These are phyloP conservation scores for Macrophya annulata DNA, from an alignment of 2,888 invertebrate genomes.

Conservation along the genomic window DNA sequence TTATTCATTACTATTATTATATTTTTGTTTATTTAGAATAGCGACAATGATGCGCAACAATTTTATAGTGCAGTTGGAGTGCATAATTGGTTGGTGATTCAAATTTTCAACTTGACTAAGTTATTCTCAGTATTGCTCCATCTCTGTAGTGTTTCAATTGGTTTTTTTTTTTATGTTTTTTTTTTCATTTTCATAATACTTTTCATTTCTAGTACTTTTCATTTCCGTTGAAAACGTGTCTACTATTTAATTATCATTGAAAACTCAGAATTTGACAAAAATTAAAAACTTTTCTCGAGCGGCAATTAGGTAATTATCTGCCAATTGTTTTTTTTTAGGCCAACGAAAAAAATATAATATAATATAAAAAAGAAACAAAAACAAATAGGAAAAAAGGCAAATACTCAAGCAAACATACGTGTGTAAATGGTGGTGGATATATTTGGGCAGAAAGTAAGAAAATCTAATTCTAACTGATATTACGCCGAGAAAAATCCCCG, in stretches of 20 bases:
- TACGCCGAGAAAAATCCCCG: conserved; percentile 65
- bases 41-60: not conserved
- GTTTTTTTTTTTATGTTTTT: not conserved
- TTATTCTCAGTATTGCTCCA: not conserved
- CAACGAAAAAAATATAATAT: conserved; percentile 9
- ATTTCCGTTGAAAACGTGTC: not conserved
- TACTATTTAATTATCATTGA: conserved; percentile 18
- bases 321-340: conserved; percentile 26
- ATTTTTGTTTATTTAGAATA: not conserved
- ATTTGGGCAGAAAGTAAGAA: conserved; percentile 60
- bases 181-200: not conserved
- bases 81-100: not conserved
- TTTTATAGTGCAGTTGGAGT: not conserved
- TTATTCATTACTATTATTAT: not conserved
- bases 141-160: not conserved
- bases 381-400: conserved; percentile 3
- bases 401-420: conserved; percentile 47
- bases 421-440: conserved; percentile 58
- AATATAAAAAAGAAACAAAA: not conserved
- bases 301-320: not conserved
- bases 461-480: conserved; percentile 65
- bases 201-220: no score
- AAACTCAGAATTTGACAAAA: not conserved
- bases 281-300: conserved; percentile 25
- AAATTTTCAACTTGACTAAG: not conserved